phyloP scores from a whole-genome alignment of 2,888 invertebrate genomes.

The Ornithoptera priamus region DNA sequence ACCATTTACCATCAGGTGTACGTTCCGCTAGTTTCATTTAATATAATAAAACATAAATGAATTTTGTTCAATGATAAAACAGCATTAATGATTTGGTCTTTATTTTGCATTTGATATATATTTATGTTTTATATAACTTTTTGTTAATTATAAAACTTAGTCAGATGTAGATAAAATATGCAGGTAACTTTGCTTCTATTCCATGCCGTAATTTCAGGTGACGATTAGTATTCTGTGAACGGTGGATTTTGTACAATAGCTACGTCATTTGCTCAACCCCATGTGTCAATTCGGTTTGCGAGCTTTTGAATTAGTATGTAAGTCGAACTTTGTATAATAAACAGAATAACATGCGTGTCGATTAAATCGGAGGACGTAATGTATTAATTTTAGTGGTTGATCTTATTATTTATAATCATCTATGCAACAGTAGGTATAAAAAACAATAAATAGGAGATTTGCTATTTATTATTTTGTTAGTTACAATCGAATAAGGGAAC shows the following conservation, averaged over 20 bases:
- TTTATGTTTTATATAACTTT: not conserved
- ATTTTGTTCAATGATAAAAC: no score
- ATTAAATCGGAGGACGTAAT: not conserved
- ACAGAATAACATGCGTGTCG: not conserved
- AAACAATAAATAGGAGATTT: no score
- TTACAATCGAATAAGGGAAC: no score
- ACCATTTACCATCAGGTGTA: no score
- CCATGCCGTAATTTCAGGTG: constrained; percentile 36
- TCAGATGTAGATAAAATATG: not conserved
- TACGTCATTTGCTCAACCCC: constrained; percentile 79
- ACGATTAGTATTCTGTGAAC: constrained; percentile 74
- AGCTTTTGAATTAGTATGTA: constrained; percentile 44
- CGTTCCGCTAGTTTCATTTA: no score
- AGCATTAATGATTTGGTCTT: not conserved
- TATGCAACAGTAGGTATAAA: not conserved
- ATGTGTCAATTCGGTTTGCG: constrained; percentile 79
- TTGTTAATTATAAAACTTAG: not conserved
- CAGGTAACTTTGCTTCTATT: not conserved
- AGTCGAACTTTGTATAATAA: constrained; percentile 17
- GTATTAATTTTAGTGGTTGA: not conserved
- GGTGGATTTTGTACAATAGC: constrained; percentile 53
- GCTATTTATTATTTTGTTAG: no score
- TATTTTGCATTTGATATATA: not conserved
- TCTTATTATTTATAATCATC: not conserved
- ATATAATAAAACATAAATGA: no score